These are phyloP conservation scores for Lutjanus argentimaculatus DNA, from an alignment of 2,797 vertebrate species.

Conservation along the genomic window DNA sequence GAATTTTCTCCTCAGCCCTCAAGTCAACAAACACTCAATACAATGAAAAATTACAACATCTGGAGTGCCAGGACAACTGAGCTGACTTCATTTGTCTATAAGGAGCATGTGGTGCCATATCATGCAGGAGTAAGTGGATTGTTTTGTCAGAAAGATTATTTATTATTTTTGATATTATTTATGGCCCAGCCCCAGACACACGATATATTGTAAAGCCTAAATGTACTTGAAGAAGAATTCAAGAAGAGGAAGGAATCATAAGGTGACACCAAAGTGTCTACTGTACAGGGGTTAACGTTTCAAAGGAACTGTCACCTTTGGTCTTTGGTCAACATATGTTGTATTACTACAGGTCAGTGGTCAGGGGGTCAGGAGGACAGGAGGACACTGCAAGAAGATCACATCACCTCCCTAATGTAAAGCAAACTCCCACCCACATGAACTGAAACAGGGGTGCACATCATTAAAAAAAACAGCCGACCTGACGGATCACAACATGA, in stretches of 20 bases:
- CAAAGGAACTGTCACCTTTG: neutral
- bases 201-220: neutral
- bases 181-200: neutral
- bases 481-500: conserved; percentile 28
- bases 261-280: neutral
- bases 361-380: conserved; percentile 41
- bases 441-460: conserved; percentile 16
- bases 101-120: neutral
- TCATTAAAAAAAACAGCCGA: conserved; percentile 14
- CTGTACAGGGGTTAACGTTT: neutral
- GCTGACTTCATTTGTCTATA: neutral
- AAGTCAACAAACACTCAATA: too few species aligned
- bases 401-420: conserved; percentile 15
- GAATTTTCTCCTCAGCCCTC: too few species aligned
- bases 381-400: conserved; percentile 28
- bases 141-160: neutral
- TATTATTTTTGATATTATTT: neutral
- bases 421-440: neutral
- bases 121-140: neutral
- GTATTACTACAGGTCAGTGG: conserved; percentile 9
- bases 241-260: neutral
- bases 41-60: neutral
- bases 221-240: neutral
- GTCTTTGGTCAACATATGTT: neutral
- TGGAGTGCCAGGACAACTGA: neutral